phyloP scores from a whole-genome alignment of 2,888 invertebrate genomes.

The Cataglyphis cursor region DNA sequence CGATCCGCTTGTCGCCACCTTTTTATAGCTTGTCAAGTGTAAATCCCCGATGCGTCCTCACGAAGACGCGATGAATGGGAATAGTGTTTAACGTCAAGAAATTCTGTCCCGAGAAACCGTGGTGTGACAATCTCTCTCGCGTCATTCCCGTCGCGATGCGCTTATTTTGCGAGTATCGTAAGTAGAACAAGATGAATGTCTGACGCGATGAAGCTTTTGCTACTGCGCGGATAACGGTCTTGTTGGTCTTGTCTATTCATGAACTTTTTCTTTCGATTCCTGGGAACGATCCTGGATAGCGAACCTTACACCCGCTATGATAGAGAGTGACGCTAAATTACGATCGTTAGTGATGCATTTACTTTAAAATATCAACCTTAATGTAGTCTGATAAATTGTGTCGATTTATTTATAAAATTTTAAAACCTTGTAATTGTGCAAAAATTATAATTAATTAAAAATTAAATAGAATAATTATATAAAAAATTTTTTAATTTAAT shows the following conservation, averaged over 20 bases:
- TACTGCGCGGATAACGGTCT: constrained; percentile 12
- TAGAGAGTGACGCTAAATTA: background rate
- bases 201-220: constrained; percentile 3
- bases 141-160: constrained; percentile 34
- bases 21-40: constrained; percentile 49
- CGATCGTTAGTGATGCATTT: background rate
- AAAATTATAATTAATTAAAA: background rate
- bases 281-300: constrained; percentile 9
- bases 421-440: background rate
- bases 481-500: background rate
- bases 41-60: constrained; percentile 53
- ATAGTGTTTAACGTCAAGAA: constrained; percentile 56
- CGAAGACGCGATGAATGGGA: constrained; percentile 42
- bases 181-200: constrained; percentile 31
- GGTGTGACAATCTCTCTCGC: constrained; percentile 30
- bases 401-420: background rate
- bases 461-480: background rate
- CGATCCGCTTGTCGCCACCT: constrained; percentile 40
- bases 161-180: constrained; percentile 30
- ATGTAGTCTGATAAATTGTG: background rate
- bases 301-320: background rate
- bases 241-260: constrained; percentile 37
- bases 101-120: constrained; percentile 19
- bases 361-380: background rate
- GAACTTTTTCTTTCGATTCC: background rate